Evolutionary conservation across 2,888 invertebrate species (phyloP), one percentile per base, ranked within the genome.

Genomic region (Choristoneura rosaceana): DNA sequence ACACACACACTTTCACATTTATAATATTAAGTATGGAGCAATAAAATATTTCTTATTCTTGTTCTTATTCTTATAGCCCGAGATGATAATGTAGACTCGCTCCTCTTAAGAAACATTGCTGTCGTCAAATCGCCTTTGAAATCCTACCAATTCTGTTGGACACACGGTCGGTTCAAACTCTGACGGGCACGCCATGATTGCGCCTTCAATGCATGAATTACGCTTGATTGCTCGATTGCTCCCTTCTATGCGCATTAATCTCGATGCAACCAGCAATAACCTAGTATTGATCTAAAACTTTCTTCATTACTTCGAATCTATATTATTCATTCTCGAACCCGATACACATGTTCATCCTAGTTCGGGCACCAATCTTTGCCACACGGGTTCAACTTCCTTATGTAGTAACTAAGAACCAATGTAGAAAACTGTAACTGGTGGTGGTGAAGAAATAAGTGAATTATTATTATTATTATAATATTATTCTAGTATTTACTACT

Each of bases 221-320:
- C 82, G 84, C 85, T 83, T 86, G 90, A 90, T 90, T 89, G 84
- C 84, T 77, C 77, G 90, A 90, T 90, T 89, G 84, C 84, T 77
- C 77, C 45, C 52, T 75, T 76, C 78, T 76, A 76, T 71, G 69
- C 55, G 15, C 61, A 67, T 71, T 76, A 76, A 75, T 75, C 74
- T 55, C 25, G 12, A 79, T 80, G 74, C 79, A 71, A 71, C 80
- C 15, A n/a, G 14, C 52, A 15, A 70, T 67, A 76, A 75, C 64
- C 69, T 25, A 47, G 65, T 69, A 76, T 69, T 67, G 60, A 50
- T 50, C 50, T 73, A 50, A 67, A 55, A 45, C 38, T n/a, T 66
- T 64, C 45, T 33, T 45, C 14, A 25, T 43, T 60, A 41, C 15
- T 15, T 4, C 38, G 8, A 15, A 34, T 2, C 38, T 38, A 34